Evolutionary conservation across 2,888 invertebrate genomes (phyloP).

Genomic region (Druceiella hillmani): DNA sequence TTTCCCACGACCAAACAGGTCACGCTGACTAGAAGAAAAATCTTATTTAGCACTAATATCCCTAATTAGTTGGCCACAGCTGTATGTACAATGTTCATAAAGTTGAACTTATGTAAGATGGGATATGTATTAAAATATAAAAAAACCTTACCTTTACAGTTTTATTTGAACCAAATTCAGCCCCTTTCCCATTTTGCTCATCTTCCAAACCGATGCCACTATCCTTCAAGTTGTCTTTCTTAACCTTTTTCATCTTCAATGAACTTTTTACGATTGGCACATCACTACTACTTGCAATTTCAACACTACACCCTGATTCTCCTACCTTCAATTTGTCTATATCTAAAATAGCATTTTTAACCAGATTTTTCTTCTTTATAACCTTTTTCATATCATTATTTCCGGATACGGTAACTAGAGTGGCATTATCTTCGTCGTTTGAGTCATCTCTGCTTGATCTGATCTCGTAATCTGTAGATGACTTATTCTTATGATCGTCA

Average conservation of each 20-base stretch:
- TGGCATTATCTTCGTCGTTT: slow-evolving; percentile 34
- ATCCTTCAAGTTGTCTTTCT: slow-evolving; percentile 41
- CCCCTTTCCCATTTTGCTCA: too few relatives aligned
- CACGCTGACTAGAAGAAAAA: too few relatives aligned
- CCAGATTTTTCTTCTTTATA: slow-evolving; percentile 41
- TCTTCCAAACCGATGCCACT: slow-evolving; percentile 38
- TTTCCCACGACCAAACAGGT: too few relatives aligned
- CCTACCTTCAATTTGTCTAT: slow-evolving; percentile 39
- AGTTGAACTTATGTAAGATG: too few relatives aligned
- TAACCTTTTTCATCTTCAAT: slow-evolving; percentile 22
- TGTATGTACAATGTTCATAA: too few relatives aligned
- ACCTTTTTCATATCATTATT: slow-evolving; percentile 44
- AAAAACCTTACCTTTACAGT: too few relatives aligned
- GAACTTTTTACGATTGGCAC: too few relatives aligned
- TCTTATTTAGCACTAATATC: too few relatives aligned
- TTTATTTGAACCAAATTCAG: too few relatives aligned
- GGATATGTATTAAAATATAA: too few relatives aligned
- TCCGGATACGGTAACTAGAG: slow-evolving; percentile 38
- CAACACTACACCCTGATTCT: slow-evolving; percentile 23
- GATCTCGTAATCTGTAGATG: slow-evolving; percentile 39
- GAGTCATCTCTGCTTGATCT: slow-evolving; percentile 47
- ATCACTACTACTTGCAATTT: slow-evolving; percentile 17
- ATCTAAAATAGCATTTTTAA: slow-evolving; percentile 40
- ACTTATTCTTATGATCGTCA: slow-evolving; percentile 44
- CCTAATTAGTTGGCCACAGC: too few relatives aligned